These are phyloP conservation scores for Gobionotothen gibberifrons DNA, from an alignment of 2,797 vertebrate genomes.

Conservation along the genomic window DNA sequence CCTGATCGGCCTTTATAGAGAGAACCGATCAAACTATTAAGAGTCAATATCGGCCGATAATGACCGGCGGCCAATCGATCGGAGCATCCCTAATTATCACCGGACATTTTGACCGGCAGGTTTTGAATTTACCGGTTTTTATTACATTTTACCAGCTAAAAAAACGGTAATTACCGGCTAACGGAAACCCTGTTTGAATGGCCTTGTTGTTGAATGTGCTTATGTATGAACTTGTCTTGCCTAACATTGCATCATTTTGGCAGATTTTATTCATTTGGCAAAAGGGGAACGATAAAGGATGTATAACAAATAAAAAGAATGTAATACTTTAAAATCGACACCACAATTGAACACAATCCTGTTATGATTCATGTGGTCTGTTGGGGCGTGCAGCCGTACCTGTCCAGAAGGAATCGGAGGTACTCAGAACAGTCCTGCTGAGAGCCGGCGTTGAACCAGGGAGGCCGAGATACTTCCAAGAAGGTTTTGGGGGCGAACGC, in stretches of 20 bases:
- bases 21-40: no score
- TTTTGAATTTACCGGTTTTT: no score
- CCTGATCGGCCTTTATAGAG: no score
- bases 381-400: constrained; percentile 79
- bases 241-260: background rate
- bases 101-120: no score
- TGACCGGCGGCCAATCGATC: no score
- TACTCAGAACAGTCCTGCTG: constrained; percentile 99
- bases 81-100: no score
- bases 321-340: background rate
- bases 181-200: no score
- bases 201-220: no score
- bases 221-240: background rate
- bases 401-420: constrained; percentile 96
- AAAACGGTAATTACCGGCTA: no score
- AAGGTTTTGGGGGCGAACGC: constrained; percentile 95
- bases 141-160: no score
- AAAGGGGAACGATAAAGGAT: background rate
- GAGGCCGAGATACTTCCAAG: constrained; percentile 95
- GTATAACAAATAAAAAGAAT: background rate
- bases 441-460: constrained; percentile 95
- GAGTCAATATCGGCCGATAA: no score
- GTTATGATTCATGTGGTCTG: background rate
- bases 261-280: background rate
- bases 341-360: background rate